Percentiles rank a stretch among this genome's conserved stretches.
Evolutionary conservation across 2,797 vertebrate species (phyloP).

Genomic region (Coracias cyanogaster): DNA sequence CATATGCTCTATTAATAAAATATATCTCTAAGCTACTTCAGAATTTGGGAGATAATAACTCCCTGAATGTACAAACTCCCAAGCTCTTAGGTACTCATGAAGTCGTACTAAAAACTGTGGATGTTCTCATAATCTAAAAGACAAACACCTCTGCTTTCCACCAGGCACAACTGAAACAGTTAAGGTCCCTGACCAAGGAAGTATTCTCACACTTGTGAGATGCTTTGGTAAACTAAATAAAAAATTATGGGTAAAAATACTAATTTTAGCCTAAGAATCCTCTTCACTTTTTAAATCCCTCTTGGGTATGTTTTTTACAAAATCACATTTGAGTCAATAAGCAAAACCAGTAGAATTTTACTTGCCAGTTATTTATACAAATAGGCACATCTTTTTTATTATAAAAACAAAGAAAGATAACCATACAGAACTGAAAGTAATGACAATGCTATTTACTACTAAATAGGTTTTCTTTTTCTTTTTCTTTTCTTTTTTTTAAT

Average conservation of each 20-base stretch:
- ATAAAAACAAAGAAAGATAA: constrained; percentile 32
- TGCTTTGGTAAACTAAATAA: not conserved
- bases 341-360: not conserved
- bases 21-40: not conserved
- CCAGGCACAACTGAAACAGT: not conserved
- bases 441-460: constrained; percentile 23
- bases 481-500: constrained; percentile 20
- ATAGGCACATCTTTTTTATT: not conserved
- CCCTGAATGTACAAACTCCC: not conserved
- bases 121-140: not conserved
- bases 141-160: not conserved
- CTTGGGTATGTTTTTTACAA: not conserved
- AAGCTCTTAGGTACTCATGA: not conserved
- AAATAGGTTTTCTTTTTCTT: not conserved
- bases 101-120: not conserved
- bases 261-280: not conserved
- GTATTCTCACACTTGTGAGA: not conserved
- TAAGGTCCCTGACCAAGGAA: not conserved
- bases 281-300: not conserved
- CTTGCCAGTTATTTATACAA: not conserved
- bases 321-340: not conserved
- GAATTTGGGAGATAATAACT: not conserved
- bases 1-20: not conserved
- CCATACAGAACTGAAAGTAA: constrained; percentile 52
- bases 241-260: not conserved